phyloP scores from a whole-genome alignment of 2,888 invertebrate genomes.

The Nineta flava region DNA sequence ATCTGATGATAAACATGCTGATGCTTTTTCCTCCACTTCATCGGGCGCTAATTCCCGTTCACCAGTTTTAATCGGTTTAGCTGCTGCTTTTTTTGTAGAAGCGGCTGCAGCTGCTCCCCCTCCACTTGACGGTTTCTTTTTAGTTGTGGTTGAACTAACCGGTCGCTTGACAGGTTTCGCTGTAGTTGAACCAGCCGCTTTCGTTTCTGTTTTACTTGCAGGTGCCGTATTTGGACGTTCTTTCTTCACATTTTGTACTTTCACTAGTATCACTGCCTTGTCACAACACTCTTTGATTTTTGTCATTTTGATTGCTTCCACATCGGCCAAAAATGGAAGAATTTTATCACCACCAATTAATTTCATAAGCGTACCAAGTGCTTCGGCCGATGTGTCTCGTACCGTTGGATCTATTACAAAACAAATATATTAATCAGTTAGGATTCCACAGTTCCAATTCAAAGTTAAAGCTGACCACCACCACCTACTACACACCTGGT shows the following conservation, averaged over 20 bases:
- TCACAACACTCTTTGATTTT: conserved; percentile 91
- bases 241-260: conserved; percentile 46
- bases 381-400: conserved; percentile 82
- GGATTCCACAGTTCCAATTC: no score
- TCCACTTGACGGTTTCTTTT: conserved; percentile 20
- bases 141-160: conserved; percentile 15
- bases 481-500: conserved; percentile 47
- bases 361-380: conserved; percentile 86
- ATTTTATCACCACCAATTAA: conserved; percentile 86
- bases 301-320: conserved; percentile 80
- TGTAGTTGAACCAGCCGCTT: conserved; percentile 30
- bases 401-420: conserved; percentile 58
- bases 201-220: conserved; percentile 28
- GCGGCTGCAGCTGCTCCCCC: conserved; percentile 19
- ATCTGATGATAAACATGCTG: conserved; percentile 45
- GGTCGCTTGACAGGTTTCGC: conserved; percentile 37
- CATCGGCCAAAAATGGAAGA: conserved; percentile 67
- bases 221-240: conserved; percentile 38
- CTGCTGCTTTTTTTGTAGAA: conserved; percentile 22
- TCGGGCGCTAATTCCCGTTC: conserved; percentile 60
- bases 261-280: conserved; percentile 74
- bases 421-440: background rate
- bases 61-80: conserved; percentile 28
- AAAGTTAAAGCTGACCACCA: no score
- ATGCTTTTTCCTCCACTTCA: conserved; percentile 59